phyloP scores from a whole-genome alignment of 2,113 vertebrate species.

The Oryzias javanicus region DNA sequence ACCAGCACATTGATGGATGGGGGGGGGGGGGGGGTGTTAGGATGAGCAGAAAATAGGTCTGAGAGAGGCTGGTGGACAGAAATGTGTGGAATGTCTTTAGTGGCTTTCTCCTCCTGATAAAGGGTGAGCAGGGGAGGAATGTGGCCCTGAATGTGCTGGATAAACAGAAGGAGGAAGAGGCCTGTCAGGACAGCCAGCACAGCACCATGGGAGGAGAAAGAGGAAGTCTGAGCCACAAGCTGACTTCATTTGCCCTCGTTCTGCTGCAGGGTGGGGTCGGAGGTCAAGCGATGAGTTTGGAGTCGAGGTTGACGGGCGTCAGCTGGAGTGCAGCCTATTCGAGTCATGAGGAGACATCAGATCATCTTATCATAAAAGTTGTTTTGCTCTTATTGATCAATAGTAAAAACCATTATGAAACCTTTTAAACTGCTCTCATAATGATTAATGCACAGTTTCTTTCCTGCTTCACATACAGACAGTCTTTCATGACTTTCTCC shows the following conservation, averaged over 20 bases:
- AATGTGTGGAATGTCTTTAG: slow-evolving; percentile 63
- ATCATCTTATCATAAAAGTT: slow-evolving; percentile 40
- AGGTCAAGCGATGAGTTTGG: slow-evolving; percentile 14
- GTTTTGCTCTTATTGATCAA: background rate
- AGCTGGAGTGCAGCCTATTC: slow-evolving; percentile 39
- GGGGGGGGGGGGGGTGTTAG: slow-evolving; percentile 11
- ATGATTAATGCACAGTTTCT: too few species aligned
- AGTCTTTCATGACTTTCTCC: background rate
- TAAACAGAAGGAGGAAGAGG: slow-evolving; percentile 56
- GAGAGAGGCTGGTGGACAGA: slow-evolving; percentile 35
- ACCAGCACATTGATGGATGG: slow-evolving; percentile 3
- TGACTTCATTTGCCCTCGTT: slow-evolving; percentile 37
- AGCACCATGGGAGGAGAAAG: slow-evolving; percentile 18
- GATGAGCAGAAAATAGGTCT: slow-evolving; percentile 22
- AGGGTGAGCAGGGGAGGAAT: slow-evolving; percentile 73
- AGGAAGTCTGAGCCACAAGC: slow-evolving; percentile 7
- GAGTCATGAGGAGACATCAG: slow-evolving; percentile 63
- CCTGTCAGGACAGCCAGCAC: slow-evolving; percentile 8
- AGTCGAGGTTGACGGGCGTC: slow-evolving; percentile 38
- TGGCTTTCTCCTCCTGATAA: slow-evolving; percentile 62
- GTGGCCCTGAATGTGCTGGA: slow-evolving; percentile 71
- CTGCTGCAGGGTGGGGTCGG: slow-evolving; percentile 28
- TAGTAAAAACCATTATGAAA: too few species aligned
- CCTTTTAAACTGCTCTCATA: too few species aligned
- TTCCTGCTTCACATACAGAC: too few species aligned